Percentiles rank a stretch among this genome's conserved stretches.
Conservation (phyloP, 2,888 invertebrate genomes). For the Caenorhabditis imperialis region DNA sequence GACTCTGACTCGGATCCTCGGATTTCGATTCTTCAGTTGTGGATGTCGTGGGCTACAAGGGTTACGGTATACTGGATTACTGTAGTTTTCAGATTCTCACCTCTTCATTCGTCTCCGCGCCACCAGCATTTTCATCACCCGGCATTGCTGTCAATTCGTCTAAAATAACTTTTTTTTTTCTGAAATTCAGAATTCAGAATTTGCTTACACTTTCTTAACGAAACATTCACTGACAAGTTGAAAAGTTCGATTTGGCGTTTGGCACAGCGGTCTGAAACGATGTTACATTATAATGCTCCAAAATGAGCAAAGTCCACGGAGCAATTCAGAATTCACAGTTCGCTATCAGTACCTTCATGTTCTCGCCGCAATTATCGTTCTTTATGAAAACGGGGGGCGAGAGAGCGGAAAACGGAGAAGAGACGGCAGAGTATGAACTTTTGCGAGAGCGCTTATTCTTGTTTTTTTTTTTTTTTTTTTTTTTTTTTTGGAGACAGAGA, state of each 20-base stretch:
- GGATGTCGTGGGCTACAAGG: slow-evolving; percentile 37
- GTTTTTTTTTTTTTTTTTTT: no score
- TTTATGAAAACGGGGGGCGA: neutral
- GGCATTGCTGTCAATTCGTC: slow-evolving; percentile 3
- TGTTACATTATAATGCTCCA: no score
- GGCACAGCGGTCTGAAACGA: no score
- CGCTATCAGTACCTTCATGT: no score
- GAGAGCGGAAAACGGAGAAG: slow-evolving; percentile 7
- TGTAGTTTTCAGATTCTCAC: slow-evolving; percentile 16
- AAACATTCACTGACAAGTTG: neutral
- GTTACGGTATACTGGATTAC: neutral
- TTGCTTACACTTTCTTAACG: slow-evolving; percentile 1
- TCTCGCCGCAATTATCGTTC: no score
- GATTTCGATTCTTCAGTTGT: neutral
- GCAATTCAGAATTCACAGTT: no score
- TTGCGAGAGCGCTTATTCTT: neutral
- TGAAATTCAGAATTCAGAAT: slow-evolving; percentile 4
- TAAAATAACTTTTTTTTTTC: neutral
- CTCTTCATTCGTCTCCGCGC: slow-evolving; percentile 25
- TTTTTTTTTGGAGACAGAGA: neutral
- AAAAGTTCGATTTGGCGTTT: no score
- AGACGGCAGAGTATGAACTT: slow-evolving; percentile 10
- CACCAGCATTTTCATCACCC: slow-evolving; percentile 39
- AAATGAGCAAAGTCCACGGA: no score
- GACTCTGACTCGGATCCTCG: neutral